Conservation (phyloP, 2,113 vertebrate genomes). For the Sylvilagus bachmani region DNA sequence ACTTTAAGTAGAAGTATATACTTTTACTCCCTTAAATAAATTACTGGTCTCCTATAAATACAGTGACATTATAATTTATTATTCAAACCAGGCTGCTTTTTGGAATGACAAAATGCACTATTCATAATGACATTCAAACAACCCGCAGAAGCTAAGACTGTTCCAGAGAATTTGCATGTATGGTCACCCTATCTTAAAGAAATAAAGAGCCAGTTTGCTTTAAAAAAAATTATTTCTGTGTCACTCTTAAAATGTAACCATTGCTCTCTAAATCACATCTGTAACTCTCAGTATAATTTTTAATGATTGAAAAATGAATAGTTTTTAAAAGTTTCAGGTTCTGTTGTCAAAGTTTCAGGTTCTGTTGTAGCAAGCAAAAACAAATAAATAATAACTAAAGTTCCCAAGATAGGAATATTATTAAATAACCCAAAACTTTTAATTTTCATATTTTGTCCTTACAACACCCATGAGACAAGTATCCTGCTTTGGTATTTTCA, state of each 20-base stretch:
- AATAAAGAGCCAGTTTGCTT: not conserved
- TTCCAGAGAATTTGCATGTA: not conserved
- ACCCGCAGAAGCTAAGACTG: not conserved
- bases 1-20: not conserved
- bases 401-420: not conserved
- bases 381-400: not conserved
- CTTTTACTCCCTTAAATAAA: conserved; percentile 48
- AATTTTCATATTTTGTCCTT: conserved; percentile 24
- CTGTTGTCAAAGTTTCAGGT: conserved; percentile 6
- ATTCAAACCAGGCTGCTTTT: conserved; percentile 9
- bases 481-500: not conserved
- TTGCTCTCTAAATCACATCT: conserved; percentile 22
- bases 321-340: not conserved
- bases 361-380: not conserved
- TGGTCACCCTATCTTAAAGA: not conserved
- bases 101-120: conserved; percentile 7
- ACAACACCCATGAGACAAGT: not conserved
- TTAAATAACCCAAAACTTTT: not conserved
- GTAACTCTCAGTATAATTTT: not conserved
- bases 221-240: conserved; percentile 7
- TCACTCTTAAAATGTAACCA: conserved; percentile 31
- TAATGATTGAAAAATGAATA: not conserved
- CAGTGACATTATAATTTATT: conserved; percentile 42
- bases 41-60: conserved; percentile 49
- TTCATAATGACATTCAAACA: conserved; percentile 25